Evolutionary conservation across 2,113 vertebrate species (phyloP), one percentile per base, ranked within the genome.

Genomic region (Riparia riparia): DNA sequence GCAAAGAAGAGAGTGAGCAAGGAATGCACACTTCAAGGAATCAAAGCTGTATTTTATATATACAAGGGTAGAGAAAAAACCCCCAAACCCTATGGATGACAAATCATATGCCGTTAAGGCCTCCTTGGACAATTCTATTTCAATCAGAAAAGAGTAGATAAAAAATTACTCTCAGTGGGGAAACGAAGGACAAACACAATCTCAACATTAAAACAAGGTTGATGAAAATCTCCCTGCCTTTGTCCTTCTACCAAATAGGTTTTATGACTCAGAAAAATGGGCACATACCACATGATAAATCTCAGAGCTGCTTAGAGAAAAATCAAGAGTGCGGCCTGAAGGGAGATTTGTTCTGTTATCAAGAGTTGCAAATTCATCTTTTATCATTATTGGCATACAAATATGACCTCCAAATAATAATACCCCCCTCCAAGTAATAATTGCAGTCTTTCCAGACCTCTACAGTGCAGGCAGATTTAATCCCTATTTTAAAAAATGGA

Each of bases 91-190:
- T 14, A 28, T n/a, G 57, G 54, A 76, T 86, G 68, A 93, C 47
- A 82, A 89, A 94, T 81, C n/a, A 60, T 71, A 47, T 1, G 4
- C 28, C 7, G 7, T 71, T 82, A 68, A 58, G 29, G 47, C 44
- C 58, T 74, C 63, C 76, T 93, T 76, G 69, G 68, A 73, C 80
- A 86, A 88, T 77, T 86, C 60, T 69, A 39, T 92, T 96, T 91
- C 80, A 84, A 65, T 86, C 70, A 74, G 54, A 81, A 74, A 78
- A 92, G 51, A 94, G n/a, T 51, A 95, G 69, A 93, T 69, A 69
- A 92, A 94, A 89, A 96, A 96, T 93, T 93, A 89, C 77, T 89
- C 74, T 64, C 50, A 26, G 89, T 84, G 69, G 57, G 65, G 73
- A 96, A 94, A 76, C 3, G 60, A 96, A 94, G 81, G 89, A 54